A percentile compares a stretch with the other conserved stretches of the same genome.
phyloP scores from a whole-genome alignment of 2,888 invertebrate genomes.

The Acanthoscelides obtectus region DNA sequence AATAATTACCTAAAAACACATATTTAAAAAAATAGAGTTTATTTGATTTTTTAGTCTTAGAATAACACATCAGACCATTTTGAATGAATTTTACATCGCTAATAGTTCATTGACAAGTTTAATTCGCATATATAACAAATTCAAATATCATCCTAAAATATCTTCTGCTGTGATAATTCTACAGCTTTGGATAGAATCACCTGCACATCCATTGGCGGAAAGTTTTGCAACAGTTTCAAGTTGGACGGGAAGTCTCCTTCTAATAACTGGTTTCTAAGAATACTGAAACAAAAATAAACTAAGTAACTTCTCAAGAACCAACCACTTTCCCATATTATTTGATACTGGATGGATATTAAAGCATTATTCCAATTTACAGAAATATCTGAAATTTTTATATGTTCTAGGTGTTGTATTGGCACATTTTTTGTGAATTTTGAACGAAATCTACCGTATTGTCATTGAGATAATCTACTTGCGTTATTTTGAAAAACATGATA shows the following conservation, averaged over 20 bases:
- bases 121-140: not conserved
- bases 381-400: too few relatives aligned
- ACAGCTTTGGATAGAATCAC: slow-evolving; percentile 75
- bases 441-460: too few relatives aligned
- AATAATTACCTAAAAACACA: not conserved
- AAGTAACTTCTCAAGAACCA: not conserved
- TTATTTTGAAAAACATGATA: too few relatives aligned
- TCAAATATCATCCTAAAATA: slow-evolving; percentile 12
- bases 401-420: too few relatives aligned
- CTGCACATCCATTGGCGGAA: slow-evolving; percentile 84
- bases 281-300: slow-evolving; percentile 50
- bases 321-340: too few relatives aligned
- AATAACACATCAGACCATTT: not conserved
- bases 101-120: not conserved
- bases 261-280: slow-evolving; percentile 77
- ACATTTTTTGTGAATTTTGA: too few relatives aligned
- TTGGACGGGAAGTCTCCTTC: slow-evolving; percentile 88
- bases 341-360: too few relatives aligned
- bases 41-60: not conserved
- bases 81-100: not conserved
- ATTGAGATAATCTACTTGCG: too few relatives aligned
- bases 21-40: not conserved
- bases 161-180: slow-evolving; percentile 50
- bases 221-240: slow-evolving; percentile 91
- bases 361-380: too few relatives aligned